A percentile compares a stretch with the other conserved stretches of the same genome.
These are phyloP conservation scores for Thryonomys swinderianus DNA, from an alignment of 2,113 vertebrate species.

Conservation along the genomic window DNA sequence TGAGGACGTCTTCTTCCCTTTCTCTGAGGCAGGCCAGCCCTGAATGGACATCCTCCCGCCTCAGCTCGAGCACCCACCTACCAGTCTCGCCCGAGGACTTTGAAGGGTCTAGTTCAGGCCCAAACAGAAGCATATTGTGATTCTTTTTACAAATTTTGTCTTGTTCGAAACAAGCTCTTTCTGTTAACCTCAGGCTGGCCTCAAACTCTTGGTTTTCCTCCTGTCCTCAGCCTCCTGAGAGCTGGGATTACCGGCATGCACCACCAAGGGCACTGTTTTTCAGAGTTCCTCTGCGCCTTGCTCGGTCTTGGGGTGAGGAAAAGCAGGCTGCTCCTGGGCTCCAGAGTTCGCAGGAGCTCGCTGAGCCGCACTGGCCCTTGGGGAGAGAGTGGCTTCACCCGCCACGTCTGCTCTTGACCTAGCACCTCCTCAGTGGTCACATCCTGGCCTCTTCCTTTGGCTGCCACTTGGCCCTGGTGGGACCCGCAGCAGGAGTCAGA, in stretches of 20 bases:
- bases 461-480: too few relatives aligned
- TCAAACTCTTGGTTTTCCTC: background rate
- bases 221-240: background rate
- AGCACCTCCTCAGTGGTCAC: too few relatives aligned
- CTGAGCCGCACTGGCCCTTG: too few relatives aligned
- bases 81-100: background rate
- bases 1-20: background rate
- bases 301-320: background rate
- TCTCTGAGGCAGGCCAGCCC: background rate
- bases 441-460: too few relatives aligned
- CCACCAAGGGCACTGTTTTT: background rate
- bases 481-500: background rate
- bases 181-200: background rate
- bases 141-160: too few relatives aligned
- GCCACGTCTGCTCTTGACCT: too few relatives aligned
- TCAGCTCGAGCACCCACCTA: background rate
- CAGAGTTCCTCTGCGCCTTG: background rate
- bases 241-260: background rate
- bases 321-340: rapidly evolving
- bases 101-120: too few relatives aligned
- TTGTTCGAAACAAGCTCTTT: background rate
- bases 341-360: rapidly evolving
- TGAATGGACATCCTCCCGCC: background rate
- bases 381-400: too few relatives aligned
- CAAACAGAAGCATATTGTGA: rapidly evolving